Base-by-base conservation (phyloP, 2,797 vertebrate genomes). In the Luscinia luscinia region DNA sequence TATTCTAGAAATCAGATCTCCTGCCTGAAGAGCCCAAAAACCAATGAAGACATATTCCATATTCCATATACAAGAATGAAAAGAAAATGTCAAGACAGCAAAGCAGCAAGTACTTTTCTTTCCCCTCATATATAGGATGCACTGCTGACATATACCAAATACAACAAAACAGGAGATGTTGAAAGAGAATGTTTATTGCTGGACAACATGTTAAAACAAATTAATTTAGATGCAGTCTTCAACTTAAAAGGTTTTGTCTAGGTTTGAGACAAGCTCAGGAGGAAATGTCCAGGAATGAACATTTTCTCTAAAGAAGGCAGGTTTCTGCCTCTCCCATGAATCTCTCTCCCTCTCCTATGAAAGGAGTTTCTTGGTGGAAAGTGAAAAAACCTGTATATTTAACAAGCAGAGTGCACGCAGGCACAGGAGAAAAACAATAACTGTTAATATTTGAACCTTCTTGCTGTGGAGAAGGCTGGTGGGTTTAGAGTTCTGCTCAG, bases 261-360 rank as follows among this genome's bases (percentile, higher is more conserved):
- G 4, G 10, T 78, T 46, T 55, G 51, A 55, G 61, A 38, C 1
- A 15, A 38, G 26, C 10, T 78, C 15, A 64, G 49, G n/a, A 46
- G n/a, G 6, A 66, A 38, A 38, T 0, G 0, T 26, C 27, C 9
- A 36, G 5, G 27, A 36, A 12, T 12, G 2, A 36, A 46, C 0
- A 1, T 19, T 21, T 19, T 20, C 61, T 78, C 27, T 32, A 32
- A 32, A 30, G 26, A 78, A 45, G 11, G 11, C 17, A 55, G 27
- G 27, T 32, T 78, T 32, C 2, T 2, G 21, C 8, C 13, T 43
- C 24, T 24, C 16, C 20, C 9, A 30, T 23, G 19, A 43, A 52
- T 23, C 38, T 52, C 38, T 52, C 38, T 43, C 9, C 24, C 20
- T 15, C 12, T 36, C 21, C 16, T 24, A 16, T 13, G 40, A 55